These are phyloP conservation scores for Stichodactyla helianthus DNA, from an alignment of 64 coral and sea anemone genomes.

Conservation along the genomic window DNA sequence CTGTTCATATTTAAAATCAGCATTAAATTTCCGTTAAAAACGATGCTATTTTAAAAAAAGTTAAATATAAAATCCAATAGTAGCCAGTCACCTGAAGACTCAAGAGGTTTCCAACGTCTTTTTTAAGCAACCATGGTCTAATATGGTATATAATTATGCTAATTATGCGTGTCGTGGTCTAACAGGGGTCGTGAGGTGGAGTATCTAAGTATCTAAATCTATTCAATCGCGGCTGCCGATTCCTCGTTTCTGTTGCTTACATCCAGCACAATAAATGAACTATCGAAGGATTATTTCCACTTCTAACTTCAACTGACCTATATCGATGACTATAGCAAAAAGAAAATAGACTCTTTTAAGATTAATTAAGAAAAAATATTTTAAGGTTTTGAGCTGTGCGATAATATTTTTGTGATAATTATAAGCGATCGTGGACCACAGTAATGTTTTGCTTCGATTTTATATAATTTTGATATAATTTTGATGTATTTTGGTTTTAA, in stretches of 20 bases:
- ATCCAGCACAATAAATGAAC: neutral
- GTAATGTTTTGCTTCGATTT: neutral
- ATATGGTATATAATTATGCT: neutral
- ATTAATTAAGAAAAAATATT: neutral
- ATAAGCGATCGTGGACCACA: neutral
- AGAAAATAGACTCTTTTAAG: neutral
- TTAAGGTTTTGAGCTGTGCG: neutral
- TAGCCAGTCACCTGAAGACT: no score
- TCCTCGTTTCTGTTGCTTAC: neutral
- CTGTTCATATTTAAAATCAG: no score
- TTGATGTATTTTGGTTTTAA: neutral
- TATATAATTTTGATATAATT: neutral
- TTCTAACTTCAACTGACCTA: neutral
- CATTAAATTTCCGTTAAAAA: no score
- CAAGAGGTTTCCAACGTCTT: no score
- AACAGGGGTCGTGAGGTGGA: neutral
- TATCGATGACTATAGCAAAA: neutral
- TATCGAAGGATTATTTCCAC: neutral
- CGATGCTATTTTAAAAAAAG: no score
- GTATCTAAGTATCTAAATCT: neutral
- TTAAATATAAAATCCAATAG: no score
- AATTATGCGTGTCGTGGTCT: neutral
- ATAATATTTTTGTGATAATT: neutral
- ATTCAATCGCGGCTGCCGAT: neutral
- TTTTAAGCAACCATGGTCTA: neutral